Base-by-base conservation (phyloP, 2,888 invertebrate species). In the Campoplex nolae region DNA sequence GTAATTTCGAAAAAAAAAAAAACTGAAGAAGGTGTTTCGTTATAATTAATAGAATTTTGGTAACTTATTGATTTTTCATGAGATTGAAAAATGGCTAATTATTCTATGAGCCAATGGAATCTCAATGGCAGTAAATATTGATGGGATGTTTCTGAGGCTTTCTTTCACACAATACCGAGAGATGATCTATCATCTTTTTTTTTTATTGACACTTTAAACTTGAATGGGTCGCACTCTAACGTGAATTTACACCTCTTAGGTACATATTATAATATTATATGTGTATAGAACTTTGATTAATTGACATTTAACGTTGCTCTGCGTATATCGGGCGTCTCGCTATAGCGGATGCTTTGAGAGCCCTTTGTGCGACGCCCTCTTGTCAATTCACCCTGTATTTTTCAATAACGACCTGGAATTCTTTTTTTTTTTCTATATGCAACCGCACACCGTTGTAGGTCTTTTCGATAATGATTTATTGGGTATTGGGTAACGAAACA, bases 231-330 rank as follows among this genome's bases (percentile, higher is more conserved):
- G 54, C 80, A 58, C 78, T 83, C 77, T 45, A 79, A 73, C 9
- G 71, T 58, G 38, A 70, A 83, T 58, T 77, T 74, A 54, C 70
- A 56, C 71, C 67, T 67, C 51, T 35, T 48, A 79, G 56, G 83
- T 73, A 74, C 56, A 51, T 75, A 76, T 76, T 23, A 42, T 32
- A 62, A 18, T 54, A 45, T 76, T 11, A n/a, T 38, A 58, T 23
- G 18, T 32, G 35, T 58, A 79, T 32, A 62, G 13, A 58, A 73
- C 48, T 38, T 91, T 92, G 92, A 92, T 92, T 92, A 92, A 92
- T 92, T 90, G 92, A 90, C 88, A 88, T 89, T 90, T 90, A 88
- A 89, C 89, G 90, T 91, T 90, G 89, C 90, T 91, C 89, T 90
- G 78, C 32, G 54, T 28, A 90, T 90, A 90, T 89, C 90, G 62